Evolutionary conservation across 2,113 vertebrate species (phyloP), one percentile per base, ranked within the genome.

Genomic region (Camelus bactrianus): DNA sequence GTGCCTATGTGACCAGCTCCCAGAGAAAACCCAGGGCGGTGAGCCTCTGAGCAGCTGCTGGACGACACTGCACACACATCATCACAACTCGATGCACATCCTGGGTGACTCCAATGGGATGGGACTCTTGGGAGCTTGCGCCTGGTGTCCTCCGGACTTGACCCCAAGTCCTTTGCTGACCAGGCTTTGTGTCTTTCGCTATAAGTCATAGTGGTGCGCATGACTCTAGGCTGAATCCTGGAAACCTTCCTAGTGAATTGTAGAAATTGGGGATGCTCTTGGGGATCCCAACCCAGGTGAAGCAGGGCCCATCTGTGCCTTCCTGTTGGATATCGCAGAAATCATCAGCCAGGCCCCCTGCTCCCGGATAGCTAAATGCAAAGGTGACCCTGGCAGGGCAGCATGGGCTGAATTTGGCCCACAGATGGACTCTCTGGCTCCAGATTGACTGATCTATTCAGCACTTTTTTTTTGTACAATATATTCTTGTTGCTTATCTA

Each of bases 41-140:
- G 70, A 20, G 15, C 30, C 46, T 52, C 79, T n/a, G 72, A 50
- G 17, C n/a, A n/a, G 12, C 42, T 24, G 8, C 30, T 0, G 12
- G 42, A 32, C 19, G 67, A 11, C 16, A 24, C 6, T 42, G 26
- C 38, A 48, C 50, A 11, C 2, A 1, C 38, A 13, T 22, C 7
- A 9, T 48, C 65, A 42, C 54, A 24, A 3, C 11, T 9, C 3
- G 7, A 22, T 52, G 42, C 1, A 0, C 2, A 19, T 35, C 67
- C 38, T 24, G n/a, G 0, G 11, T 64, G 67, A 42, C 6, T 42
- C 17, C n/a, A 7, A 3, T 2, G 12, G 20, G 20, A 54, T 32
- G 26, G 7, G 46, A 24, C 30, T 8, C 35, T 24, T 3, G 52
- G 84, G n/a, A 64, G 48, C 30, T 15, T 56, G 8, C 2, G 0